Base-by-base conservation (phyloP, 2,888 invertebrate genomes). In the Morpho achilles region DNA sequence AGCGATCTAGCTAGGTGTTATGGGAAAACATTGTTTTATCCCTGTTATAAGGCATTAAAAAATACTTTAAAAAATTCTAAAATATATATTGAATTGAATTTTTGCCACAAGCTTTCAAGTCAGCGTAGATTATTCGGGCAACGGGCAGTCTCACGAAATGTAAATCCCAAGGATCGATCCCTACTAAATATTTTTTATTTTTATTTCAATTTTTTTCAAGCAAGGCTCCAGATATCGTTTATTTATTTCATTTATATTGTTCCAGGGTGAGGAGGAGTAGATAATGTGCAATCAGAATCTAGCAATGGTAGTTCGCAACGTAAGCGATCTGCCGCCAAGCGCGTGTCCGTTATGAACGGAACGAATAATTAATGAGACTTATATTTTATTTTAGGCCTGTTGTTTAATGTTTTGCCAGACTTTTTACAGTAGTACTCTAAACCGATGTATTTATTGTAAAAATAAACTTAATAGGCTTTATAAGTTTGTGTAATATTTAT, bases 371-470 rank as follows among this genome's bases (percentile, higher is more conserved):
- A 50, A 80, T 82, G 78, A 85, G 84, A 85, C 82, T 84, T 79
- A 47, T 67, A 73, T 79, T 52, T 76, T 16, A 16, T 16, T 77
- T 77, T 80, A 76, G 78, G 76, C 74, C 77, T 79, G 82, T 83
- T 80, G 82, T 86, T 83, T 83, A 77, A 83, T 82, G 73, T 82
- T 80, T 78, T 71, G 78, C 82, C 80, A 85, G 82, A 87, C 76
- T 67, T 75, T 86, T 85, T 88, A 32, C 32, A 2, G 3, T 89
- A 89, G 87, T 88, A 89, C 88, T 88, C 83, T 45, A 54, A 54
- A 48, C 23, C 40, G 80, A 84, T 81, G 82, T 86, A 87, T 89
- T 89, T 88, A 88, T 88, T 89, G 83, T 87, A 86, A 80, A 86
- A 86, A 77, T 83, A 69, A 85, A 86, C 80, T 74, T 76, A 82